Evolutionary conservation across 1,140 invertebrate genomes (phyloP).

Genomic region (Gonioctena quinquepunctata): DNA sequence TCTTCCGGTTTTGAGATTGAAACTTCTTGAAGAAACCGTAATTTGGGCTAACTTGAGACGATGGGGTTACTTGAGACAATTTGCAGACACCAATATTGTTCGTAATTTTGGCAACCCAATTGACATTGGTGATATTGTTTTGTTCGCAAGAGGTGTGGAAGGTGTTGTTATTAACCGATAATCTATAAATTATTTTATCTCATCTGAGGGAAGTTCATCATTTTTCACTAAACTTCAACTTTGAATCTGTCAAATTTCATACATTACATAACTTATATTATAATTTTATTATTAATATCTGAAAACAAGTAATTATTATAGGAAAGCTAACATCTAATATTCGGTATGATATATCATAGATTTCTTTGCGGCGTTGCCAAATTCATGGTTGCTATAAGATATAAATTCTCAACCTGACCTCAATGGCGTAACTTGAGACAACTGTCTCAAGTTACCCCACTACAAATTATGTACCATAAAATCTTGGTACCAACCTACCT

Average conservation of each 20-base stretch:
- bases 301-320: background rate
- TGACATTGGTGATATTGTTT: conserved; percentile 1
- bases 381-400: too few relatives aligned
- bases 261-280: background rate
- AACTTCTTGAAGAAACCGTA: too few relatives aligned
- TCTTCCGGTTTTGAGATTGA: too few relatives aligned
- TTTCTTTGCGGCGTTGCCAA: too few relatives aligned
- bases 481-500: background rate
- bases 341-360: too few relatives aligned
- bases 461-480: background rate
- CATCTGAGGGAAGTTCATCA: too few relatives aligned
- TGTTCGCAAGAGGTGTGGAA: conserved; percentile 4
- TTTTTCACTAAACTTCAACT: too few relatives aligned
- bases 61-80: too few relatives aligned
- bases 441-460: background rate
- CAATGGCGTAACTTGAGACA: background rate
- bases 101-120: too few relatives aligned
- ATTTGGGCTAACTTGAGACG: too few relatives aligned
- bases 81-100: too few relatives aligned
- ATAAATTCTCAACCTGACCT: background rate
- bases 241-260: background rate
- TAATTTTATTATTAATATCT: background rate
- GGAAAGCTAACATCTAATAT: background rate
- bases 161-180: background rate
- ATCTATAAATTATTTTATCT: background rate